phyloP scores from a whole-genome alignment of 2,797 vertebrate genomes.

The Orestias chungarensis region DNA sequence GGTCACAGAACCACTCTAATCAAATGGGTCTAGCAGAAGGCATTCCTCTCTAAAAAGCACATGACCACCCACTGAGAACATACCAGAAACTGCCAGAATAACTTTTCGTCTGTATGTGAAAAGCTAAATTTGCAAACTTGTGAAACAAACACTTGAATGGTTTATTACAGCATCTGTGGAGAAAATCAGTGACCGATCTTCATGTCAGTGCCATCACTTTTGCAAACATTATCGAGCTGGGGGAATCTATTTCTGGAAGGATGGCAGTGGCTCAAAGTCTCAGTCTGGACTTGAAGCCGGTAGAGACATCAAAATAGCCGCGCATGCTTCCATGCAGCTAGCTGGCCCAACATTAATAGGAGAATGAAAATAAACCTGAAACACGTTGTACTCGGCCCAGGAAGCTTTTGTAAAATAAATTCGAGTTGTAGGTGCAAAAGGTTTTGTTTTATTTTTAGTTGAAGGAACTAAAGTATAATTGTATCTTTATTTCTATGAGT shows the following conservation, averaged over 20 bases:
- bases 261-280: background rate
- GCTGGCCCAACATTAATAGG: background rate
- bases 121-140: background rate
- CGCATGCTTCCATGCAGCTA: background rate
- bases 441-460: background rate
- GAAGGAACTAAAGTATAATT: background rate
- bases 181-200: background rate
- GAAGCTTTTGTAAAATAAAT: background rate
- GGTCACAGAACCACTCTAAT: background rate
- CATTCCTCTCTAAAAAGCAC: background rate
- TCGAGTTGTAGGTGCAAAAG: background rate
- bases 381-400: background rate
- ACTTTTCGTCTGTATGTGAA: background rate
- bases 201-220: background rate
- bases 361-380: background rate
- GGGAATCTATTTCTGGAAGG: slow-evolving; percentile 2
- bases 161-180: background rate
- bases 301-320: background rate
- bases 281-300: background rate
- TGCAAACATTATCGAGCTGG: background rate
- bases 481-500: background rate
- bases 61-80: background rate
- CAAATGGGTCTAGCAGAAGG: background rate
- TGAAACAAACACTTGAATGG: background rate
- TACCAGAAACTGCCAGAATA: background rate